These are phyloP conservation scores for Pachliopta kotzebuea DNA, from an alignment of 2,888 invertebrate species.

Conservation along the genomic window DNA sequence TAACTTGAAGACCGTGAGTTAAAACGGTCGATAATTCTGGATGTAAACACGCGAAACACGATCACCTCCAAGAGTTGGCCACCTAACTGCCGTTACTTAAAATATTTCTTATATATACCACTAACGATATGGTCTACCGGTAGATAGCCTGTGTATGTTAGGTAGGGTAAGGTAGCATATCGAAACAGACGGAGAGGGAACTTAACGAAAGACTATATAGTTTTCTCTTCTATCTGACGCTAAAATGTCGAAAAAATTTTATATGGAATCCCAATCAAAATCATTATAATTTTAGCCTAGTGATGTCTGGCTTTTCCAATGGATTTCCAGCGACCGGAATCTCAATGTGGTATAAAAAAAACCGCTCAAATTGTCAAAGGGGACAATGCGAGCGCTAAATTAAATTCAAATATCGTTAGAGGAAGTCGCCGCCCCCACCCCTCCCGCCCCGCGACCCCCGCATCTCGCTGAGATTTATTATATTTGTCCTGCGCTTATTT, in stretches of 20 bases:
- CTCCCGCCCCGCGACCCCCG: constrained; percentile 72
- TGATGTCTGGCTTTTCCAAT: too few species aligned
- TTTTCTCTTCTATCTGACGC: too few species aligned
- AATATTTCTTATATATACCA: constrained; percentile 22
- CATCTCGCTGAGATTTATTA: constrained; percentile 77
- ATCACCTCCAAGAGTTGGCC: constrained; percentile 56
- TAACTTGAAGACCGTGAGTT: constrained; percentile 65
- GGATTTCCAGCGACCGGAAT: background rate
- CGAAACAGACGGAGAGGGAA: too few species aligned
- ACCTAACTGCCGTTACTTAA: constrained; percentile 33
- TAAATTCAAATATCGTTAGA: constrained; percentile 80
- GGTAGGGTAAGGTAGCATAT: too few species aligned
- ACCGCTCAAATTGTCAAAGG: constrained; percentile 56
- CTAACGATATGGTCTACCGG: constrained; percentile 13
- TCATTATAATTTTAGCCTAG: too few species aligned
- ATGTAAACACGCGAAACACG: constrained; percentile 79
- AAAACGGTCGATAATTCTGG: constrained; percentile 71
- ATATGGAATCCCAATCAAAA: too few species aligned
- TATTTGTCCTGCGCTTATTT: constrained; percentile 80
- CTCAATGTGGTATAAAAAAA: constrained; percentile 35
- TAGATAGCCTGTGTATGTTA: constrained; percentile 3
- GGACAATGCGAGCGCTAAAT: constrained; percentile 72
- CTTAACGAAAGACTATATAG: too few species aligned
- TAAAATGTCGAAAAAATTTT: too few species aligned
- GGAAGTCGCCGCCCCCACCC: constrained; percentile 74